Percentiles rank a stretch among this genome's conserved stretches.
phyloP scores from a whole-genome alignment of 2,888 invertebrate species.

The Agriopis leucophaearia region DNA sequence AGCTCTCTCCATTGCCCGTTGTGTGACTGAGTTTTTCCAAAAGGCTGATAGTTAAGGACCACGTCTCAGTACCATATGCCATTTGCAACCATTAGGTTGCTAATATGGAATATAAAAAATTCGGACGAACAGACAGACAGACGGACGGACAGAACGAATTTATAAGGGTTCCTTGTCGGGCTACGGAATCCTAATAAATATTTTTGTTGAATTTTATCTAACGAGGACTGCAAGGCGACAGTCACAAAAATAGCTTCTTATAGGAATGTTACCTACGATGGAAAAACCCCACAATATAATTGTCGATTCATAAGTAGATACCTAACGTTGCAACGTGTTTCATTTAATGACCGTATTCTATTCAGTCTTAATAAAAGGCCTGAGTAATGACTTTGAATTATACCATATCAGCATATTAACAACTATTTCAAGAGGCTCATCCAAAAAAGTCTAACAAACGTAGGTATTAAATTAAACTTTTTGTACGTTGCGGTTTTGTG shows the following conservation, averaged over 20 bases:
- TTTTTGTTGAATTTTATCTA: neutral
- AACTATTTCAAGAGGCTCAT: conserved; percentile 14
- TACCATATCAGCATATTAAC: conserved; percentile 17
- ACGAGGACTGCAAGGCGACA: neutral
- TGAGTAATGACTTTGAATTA: conserved; percentile 16
- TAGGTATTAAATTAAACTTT: conserved; percentile 12
- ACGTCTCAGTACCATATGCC: too few relatives aligned
- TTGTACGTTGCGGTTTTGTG: conserved; percentile 20
- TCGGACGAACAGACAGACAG: too few relatives aligned
- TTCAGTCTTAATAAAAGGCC: neutral
- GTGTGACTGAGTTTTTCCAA: too few relatives aligned
- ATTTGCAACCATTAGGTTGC: too few relatives aligned
- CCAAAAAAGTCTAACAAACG: conserved; percentile 6
- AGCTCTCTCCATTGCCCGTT: too few relatives aligned
- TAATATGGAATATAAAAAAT: too few relatives aligned
- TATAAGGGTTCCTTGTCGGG: too few relatives aligned
- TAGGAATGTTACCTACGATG: neutral
- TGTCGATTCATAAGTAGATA: neutral
- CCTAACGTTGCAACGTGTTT: conserved; percentile 5
- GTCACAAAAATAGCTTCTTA: neutral
- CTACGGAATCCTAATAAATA: too few relatives aligned
- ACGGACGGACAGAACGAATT: too few relatives aligned
- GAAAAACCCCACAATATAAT: conserved; percentile 3
- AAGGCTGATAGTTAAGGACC: too few relatives aligned
- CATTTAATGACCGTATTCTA: conserved; percentile 9